Base-by-base conservation (phyloP, 2,113 vertebrate species). In the Oreotrochilus melanogaster region DNA sequence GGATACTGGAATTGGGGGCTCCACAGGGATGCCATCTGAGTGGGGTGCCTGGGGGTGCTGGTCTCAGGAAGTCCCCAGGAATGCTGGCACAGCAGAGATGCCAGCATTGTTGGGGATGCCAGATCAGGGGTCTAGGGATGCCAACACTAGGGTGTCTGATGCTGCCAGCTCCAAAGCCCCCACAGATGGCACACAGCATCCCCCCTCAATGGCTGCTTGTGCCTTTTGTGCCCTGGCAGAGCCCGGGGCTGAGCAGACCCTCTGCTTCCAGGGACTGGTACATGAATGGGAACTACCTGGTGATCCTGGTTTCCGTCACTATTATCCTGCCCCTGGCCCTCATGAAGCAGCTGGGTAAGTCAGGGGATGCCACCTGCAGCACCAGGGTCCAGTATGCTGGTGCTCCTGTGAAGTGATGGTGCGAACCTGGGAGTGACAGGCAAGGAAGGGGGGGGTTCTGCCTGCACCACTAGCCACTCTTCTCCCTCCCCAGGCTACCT, bases 281-380 rank as follows among this genome's bases (percentile, higher is more conserved):
- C 96, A 64, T 99, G 97, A 99, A 99, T 9, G 99, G 99, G 65
- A 99, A 99, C 97, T 99, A 99, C 95, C 97, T 99, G 97, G 99
- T 99, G 91, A 98, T 99, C 95, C 96, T 99, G 94, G 99, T 99
- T 72, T 98, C 99, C 2, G 4, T 98, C 93, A 93, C 86, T 31
- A 3, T 99, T 92, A 99, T 99, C 94, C 98, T 99, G 81, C 99
- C 99, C 6, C 96, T 99, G 96, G 98, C 99, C 31, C 91, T 99
- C 84, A 99, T 99, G 99, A 99, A 99, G 93, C 99, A 99, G 95
- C 98, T 99, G 3, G 99, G 99, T 99, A 97, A 99, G 99, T 95
- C 4, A 5, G 35, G 45, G 47, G 31, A 22, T 37, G 62, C 17
- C 9, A 16, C 6, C 6, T 33, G 21, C 2, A 4, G 50, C 74